phyloP scores from a whole-genome alignment of 2,888 invertebrate genomes.

The Eilema griseolum region DNA sequence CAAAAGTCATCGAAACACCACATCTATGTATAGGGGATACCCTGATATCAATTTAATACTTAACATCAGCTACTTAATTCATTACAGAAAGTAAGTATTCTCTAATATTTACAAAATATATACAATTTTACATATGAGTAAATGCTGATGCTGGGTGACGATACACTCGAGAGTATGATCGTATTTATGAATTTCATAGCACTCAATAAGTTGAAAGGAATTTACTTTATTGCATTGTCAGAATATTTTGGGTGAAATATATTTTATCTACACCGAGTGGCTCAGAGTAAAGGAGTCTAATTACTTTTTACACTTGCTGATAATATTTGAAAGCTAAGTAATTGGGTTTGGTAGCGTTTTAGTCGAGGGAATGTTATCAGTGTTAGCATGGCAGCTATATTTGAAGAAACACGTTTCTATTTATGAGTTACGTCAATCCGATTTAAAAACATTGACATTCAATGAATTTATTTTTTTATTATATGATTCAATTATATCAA shows the following conservation, averaged over 20 bases:
- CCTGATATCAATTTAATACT: conserved; percentile 83
- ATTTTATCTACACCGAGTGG: conserved; percentile 13
- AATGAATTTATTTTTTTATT: neutral
- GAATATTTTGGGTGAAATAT: conserved; percentile 10
- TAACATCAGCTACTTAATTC: conserved; percentile 68
- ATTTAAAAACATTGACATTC: neutral
- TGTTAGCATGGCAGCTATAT: too few relatives aligned
- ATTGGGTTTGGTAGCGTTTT: conserved; percentile 2
- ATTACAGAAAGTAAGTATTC: conserved; percentile 63
- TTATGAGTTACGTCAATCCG: neutral
- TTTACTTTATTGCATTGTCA: conserved; percentile 23
- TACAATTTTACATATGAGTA: conserved; percentile 57
- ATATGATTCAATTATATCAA: neutral
- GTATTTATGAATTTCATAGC: conserved; percentile 13
- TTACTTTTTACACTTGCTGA: conserved; percentile 14
- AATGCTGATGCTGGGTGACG: neutral
- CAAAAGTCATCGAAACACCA: conserved; percentile 65
- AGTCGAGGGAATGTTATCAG: neutral
- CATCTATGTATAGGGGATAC: conserved; percentile 76
- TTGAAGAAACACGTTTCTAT: neutral
- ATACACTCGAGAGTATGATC: neutral
- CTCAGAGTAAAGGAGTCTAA: conserved; percentile 5
- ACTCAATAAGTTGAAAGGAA: conserved; percentile 7
- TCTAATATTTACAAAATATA: conserved; percentile 72
- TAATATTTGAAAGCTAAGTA: conserved; percentile 7